Conservation (phyloP, 2,888 invertebrate species). For the Drosophila demipolita region DNA sequence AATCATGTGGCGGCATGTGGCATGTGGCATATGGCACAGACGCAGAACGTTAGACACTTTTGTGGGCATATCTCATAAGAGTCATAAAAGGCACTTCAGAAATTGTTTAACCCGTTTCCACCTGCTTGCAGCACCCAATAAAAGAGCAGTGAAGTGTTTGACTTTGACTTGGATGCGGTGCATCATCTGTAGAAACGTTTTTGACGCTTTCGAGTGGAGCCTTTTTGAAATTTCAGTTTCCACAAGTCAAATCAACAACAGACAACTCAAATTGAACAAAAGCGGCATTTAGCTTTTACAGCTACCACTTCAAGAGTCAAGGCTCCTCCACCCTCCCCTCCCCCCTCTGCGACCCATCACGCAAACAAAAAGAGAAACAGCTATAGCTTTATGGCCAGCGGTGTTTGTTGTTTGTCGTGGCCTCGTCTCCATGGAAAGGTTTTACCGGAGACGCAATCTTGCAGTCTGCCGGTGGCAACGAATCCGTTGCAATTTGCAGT, state of each 20-base stretch:
- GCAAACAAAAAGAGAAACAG: not conserved
- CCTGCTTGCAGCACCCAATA: constrained; percentile 32
- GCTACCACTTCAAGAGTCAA: constrained; percentile 40
- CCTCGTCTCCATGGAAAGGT: constrained; percentile 54
- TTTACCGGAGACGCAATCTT: constrained; percentile 45
- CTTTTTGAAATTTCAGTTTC: constrained; percentile 38
- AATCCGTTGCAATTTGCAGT: constrained; percentile 70
- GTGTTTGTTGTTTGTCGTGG: constrained; percentile 37
- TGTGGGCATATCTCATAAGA: constrained; percentile 16
- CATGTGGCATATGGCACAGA: constrained; percentile 11
- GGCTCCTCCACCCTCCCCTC: not conserved
- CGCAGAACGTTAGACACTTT: constrained; percentile 15
- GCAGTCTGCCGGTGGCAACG: constrained; percentile 52
- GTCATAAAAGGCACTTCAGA: constrained; percentile 20
- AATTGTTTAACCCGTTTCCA: constrained; percentile 26
- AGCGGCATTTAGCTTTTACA: constrained; percentile 62
- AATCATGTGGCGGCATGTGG: not conserved
- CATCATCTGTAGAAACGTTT: constrained; percentile 30
- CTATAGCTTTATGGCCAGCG: constrained; percentile 34
- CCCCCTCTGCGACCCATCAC: no score
- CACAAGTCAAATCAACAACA: constrained; percentile 38
- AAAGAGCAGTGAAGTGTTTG: constrained; percentile 8
- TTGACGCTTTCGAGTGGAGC: constrained; percentile 55
- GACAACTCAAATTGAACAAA: constrained; percentile 54
- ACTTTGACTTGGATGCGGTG: constrained; percentile 22